Evolutionary conservation across 2,797 vertebrate species (phyloP), one percentile per base, ranked within the genome.

Genomic region (Tapirus indicus): DNA sequence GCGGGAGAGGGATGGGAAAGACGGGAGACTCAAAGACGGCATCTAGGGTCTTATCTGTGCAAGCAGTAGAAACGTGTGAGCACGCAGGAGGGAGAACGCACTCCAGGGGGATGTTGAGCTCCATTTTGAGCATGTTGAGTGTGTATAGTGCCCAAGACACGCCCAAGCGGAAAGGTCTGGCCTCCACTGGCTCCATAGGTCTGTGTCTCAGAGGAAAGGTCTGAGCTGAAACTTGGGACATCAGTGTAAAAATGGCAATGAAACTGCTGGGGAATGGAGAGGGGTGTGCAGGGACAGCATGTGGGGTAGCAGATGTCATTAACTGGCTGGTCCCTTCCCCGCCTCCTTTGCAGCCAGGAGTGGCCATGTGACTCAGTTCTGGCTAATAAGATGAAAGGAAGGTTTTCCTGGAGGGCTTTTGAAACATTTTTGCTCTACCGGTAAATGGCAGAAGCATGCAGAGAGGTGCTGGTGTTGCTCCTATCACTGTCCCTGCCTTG

Each of bases 221-320:
- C 47, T 68, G 54, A n/a, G 32, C 41, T 54, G n/a, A 88, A 38
- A 32, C 72, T 8, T 27, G 9, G 47, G 47, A 82, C 35, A 38
- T 38, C 9, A 7, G 16, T 11, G 23, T 52, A 16, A 87, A 87
- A 29, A 78, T 0, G n/a, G 25, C 35, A 87, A 29, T 8, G 32
- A 21, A 66, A 84, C 35, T 29, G 44, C n/a, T 29, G 0, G 8
- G 25, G 60, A 47, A 23, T 32, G 18, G 32, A 79, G 23, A 32
- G 5, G 38, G 20, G 0, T 47, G 10, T 29, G 21, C 21, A 32
- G 32, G 64, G 38, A 38, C 20, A 23, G n/a, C 3, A 4, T 47
- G 8, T 10, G 6, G 18, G 2, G 41, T 7, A 14, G 23, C 0
- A 0, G 32, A 44, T 2, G 58, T 21, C 11, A 14, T 6, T 7